Evolutionary conservation across 2,113 vertebrate species (phyloP).

Genomic region (Misgurnus anguillicaudatus): DNA sequence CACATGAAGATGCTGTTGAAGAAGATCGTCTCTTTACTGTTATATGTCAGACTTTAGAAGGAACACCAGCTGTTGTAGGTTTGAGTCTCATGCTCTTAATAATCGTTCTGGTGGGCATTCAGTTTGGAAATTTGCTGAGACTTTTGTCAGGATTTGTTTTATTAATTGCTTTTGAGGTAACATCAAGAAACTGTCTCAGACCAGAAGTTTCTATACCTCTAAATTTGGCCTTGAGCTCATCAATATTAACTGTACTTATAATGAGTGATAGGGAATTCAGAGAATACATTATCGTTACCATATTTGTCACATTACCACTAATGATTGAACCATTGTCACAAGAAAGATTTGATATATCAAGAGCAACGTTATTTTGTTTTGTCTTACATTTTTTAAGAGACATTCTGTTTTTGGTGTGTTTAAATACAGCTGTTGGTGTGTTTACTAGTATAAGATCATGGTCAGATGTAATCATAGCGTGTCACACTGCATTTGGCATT

Average conservation of each 20-base stretch:
- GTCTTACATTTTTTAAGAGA: too few species aligned
- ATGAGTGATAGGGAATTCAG: neutral
- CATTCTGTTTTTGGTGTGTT: neutral
- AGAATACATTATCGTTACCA: neutral
- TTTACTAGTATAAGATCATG: neutral
- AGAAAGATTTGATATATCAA: too few species aligned
- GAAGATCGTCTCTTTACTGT: too few species aligned
- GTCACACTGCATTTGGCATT: neutral
- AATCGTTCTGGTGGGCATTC: too few species aligned
- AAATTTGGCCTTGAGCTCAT: neutral
- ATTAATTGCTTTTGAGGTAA: too few species aligned
- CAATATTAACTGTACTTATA: neutral
- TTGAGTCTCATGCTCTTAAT: too few species aligned
- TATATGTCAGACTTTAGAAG: too few species aligned
- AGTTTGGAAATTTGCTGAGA: too few species aligned
- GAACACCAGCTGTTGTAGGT: too few species aligned
- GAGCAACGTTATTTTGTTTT: too few species aligned
- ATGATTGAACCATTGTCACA: too few species aligned
- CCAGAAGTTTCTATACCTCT: neutral
- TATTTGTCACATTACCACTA: too few species aligned
- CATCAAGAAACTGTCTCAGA: neutral
- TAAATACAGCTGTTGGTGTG: neutral
- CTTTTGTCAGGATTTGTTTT: neutral
- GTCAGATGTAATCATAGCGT: neutral
- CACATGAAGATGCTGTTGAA: neutral